Conservation (phyloP, 2,888 invertebrate genomes). For the Hyppa rectilinea region DNA sequence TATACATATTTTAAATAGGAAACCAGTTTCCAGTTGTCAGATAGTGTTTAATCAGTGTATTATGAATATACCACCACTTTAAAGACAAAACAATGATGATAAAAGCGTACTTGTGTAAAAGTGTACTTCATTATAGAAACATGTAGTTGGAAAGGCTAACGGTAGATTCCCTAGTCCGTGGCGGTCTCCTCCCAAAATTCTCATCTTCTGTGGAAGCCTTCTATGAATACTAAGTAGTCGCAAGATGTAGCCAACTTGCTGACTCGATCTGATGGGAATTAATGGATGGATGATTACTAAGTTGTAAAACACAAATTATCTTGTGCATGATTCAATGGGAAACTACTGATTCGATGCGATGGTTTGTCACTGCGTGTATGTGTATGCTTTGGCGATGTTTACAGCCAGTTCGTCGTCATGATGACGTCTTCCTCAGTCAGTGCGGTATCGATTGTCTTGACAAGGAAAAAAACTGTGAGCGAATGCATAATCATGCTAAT, state of each 20-base stretch:
- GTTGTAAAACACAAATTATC: constrained; percentile 39
- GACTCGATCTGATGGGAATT: constrained; percentile 59
- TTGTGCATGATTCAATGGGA: constrained; percentile 53
- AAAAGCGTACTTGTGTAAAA: too few relatives aligned
- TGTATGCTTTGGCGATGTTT: constrained; percentile 25
- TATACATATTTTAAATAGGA: background rate
- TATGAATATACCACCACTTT: background rate
- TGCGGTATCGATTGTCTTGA: constrained; percentile 32
- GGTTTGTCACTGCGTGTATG: constrained; percentile 12
- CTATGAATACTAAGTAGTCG: constrained; percentile 48
- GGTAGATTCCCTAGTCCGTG: constrained; percentile 24
- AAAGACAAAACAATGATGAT: constrained; percentile 8
- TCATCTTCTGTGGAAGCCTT: constrained; percentile 32
- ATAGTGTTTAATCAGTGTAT: background rate
- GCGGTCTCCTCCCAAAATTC: constrained; percentile 50
- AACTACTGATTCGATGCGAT: constrained; percentile 25
- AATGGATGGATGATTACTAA: constrained; percentile 41
- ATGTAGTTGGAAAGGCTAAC: constrained; percentile 39
- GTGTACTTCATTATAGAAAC: constrained; percentile 16
- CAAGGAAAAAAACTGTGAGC: constrained; percentile 32
- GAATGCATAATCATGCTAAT: background rate
- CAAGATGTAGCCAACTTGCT: constrained; percentile 42
- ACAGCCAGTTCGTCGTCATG: constrained; percentile 7
- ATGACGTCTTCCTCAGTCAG: constrained; percentile 24
- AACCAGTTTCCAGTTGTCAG: background rate